Evolutionary conservation across 2,888 invertebrate genomes (phyloP), one percentile per base, ranked within the genome.

Genomic region (Spilosoma lubricipeda): DNA sequence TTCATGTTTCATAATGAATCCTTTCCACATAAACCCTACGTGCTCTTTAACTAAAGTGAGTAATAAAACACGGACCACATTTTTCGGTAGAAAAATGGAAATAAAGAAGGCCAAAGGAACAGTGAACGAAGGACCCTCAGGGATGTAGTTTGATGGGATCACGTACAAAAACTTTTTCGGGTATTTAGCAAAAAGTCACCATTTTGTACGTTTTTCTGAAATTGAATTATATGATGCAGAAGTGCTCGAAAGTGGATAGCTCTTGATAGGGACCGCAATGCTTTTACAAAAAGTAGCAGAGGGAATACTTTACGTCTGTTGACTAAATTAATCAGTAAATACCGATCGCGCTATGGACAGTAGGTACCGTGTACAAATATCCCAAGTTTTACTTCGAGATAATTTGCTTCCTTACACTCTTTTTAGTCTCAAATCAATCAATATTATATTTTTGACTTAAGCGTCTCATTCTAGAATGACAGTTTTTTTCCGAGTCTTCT

Each of bases 81-180:
- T 88, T 89, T 87, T 85, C 87, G 66, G 83, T 8, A 70, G 36
- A 87, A 87, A 90, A 91, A 89, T 86, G 85, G 84, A 82, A 88
- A 88, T 87, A 88, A 90, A 90, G 84, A 87, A 86, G 85, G 85
- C 85, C 87, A 86, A 70, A 70, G 42, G 59, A 70, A 70, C 63
- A 80, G 69, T 82, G 82, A 80, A 86, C 83, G 72, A 77, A 76
- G 77, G 79, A 83, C 83, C 91, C 90, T 86, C 71, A 79, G 90
- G 89, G 90, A 89, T 85, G 78, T 82, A 86, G 83, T 84, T 87
- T 91, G 92, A 92, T 92, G 93, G 92, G 92, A 90, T 93, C 94
- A 95, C 95, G 95, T 94, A 91, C 88, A 77, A 85, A 90, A 94
- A 93, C 88, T 93, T 94, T 92, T 87, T 87, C 89, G 90, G 79